Conservation (phyloP, 2,888 invertebrate species). For the Caenorhabditis virilis region DNA sequence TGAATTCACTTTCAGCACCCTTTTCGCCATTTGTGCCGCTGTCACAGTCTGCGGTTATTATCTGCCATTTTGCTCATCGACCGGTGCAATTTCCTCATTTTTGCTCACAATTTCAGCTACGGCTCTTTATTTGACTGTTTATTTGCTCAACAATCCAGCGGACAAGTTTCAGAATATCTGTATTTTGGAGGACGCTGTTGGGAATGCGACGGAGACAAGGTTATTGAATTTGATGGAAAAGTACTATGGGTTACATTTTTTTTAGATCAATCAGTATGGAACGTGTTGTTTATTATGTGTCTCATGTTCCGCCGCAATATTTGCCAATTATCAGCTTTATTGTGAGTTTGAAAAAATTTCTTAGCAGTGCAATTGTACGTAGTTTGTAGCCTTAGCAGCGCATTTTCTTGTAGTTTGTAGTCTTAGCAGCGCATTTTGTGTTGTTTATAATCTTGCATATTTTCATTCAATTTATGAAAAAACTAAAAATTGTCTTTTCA, state of each 20-base stretch:
- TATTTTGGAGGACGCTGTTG: constrained; percentile 21
- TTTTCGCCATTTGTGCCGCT: constrained; percentile 36
- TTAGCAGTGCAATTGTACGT: background rate
- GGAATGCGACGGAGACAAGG: background rate
- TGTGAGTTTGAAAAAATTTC: constrained; percentile 10
- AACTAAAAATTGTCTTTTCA: constrained; percentile 12
- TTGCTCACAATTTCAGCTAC: constrained; percentile 20
- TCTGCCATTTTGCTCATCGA: constrained; percentile 47
- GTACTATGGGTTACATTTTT: background rate
- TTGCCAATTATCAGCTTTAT: constrained; percentile 36
- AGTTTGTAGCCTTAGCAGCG: background rate
- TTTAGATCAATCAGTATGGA: constrained; percentile 34
- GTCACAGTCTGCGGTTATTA: constrained; percentile 51
- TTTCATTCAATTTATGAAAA: background rate
- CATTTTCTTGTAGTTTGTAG: background rate
- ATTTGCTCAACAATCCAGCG: constrained; percentile 25
- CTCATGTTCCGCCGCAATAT: constrained; percentile 31
- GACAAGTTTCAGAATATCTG: constrained; percentile 25
- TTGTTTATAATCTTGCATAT: background rate
- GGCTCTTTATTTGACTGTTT: constrained; percentile 13
- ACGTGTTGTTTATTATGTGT: constrained; percentile 20
- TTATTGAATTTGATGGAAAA: background rate
- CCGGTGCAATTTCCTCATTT: constrained; percentile 36
- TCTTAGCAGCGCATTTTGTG: background rate
- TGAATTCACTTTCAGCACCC: constrained; percentile 32